phyloP scores from a whole-genome alignment of 2,113 vertebrate species.

The Dissostichus mawsoni region DNA sequence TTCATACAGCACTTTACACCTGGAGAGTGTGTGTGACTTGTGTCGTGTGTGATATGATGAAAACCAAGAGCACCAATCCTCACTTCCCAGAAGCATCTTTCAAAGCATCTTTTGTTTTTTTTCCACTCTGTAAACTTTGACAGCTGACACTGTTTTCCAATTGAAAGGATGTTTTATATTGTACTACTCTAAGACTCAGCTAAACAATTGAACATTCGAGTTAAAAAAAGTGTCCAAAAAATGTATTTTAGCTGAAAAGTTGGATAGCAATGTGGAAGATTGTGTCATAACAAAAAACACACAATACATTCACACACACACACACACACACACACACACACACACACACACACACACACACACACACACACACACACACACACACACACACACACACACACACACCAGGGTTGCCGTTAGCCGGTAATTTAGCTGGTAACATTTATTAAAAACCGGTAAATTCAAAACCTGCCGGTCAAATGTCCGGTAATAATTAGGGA shows the following conservation, averaged over 20 bases:
- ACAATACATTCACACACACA: neutral
- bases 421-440: no score
- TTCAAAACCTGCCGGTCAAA: no score
- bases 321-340: neutral
- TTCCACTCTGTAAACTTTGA: slow-evolving; percentile 15
- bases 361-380: neutral
- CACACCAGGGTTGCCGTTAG: neutral
- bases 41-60: slow-evolving; percentile 39
- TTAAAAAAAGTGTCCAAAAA: neutral
- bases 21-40: slow-evolving; percentile 32
- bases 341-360: neutral
- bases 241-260: neutral
- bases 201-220: neutral
- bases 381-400: neutral
- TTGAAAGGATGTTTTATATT: neutral
- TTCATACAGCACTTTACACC: slow-evolving; percentile 46
- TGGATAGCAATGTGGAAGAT: neutral
- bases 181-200: neutral
- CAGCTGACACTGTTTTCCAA: slow-evolving; percentile 10
- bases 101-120: slow-evolving; percentile 2
- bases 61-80: slow-evolving; percentile 4
- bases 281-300: neutral
- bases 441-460: no score
- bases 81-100: slow-evolving; percentile 12
- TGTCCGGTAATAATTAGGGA: no score